Evolutionary conservation across 2,113 vertebrate species (phyloP).

Genomic region (Jaculus jaculus): DNA sequence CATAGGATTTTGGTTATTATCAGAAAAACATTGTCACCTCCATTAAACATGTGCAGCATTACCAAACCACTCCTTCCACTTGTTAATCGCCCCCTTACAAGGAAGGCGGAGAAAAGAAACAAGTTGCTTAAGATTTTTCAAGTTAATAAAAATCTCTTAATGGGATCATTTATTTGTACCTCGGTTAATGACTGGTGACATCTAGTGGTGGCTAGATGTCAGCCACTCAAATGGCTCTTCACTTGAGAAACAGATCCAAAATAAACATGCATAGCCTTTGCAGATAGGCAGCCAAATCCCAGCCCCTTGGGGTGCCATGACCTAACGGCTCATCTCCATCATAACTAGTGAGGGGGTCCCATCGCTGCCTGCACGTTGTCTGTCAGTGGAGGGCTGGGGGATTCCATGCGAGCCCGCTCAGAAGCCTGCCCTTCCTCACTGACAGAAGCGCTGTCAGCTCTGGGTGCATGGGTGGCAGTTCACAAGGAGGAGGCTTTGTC

Average conservation of each 20-base stretch:
- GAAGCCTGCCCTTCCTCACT: slow-evolving; percentile 27
- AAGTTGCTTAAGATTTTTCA: background rate
- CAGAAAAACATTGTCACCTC: background rate
- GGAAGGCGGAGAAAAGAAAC: background rate
- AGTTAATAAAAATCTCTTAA: slow-evolving; percentile 4
- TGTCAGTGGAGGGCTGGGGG: fast-evolving
- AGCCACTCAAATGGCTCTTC: background rate
- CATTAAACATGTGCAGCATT: background rate
- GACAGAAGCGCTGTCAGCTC: background rate
- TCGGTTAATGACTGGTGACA: slow-evolving; percentile 51
- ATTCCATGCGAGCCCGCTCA: background rate
- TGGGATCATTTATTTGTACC: slow-evolving; percentile 5
- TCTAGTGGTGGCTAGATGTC: slow-evolving; percentile 23
- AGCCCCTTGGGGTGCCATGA: fast-evolving
- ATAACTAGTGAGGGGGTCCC: fast-evolving
- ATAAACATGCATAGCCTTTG: background rate
- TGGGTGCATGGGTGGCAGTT: background rate
- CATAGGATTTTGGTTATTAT: background rate
- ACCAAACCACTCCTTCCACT: background rate
- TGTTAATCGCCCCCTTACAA: background rate
- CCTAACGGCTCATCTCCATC: background rate
- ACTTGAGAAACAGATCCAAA: background rate
- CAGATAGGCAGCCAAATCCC: background rate
- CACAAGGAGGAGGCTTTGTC: slow-evolving; percentile 46
- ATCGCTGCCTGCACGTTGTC: fast-evolving